Conservation (phyloP, 2,113 vertebrate genomes). For the Tapirus terrestris region DNA sequence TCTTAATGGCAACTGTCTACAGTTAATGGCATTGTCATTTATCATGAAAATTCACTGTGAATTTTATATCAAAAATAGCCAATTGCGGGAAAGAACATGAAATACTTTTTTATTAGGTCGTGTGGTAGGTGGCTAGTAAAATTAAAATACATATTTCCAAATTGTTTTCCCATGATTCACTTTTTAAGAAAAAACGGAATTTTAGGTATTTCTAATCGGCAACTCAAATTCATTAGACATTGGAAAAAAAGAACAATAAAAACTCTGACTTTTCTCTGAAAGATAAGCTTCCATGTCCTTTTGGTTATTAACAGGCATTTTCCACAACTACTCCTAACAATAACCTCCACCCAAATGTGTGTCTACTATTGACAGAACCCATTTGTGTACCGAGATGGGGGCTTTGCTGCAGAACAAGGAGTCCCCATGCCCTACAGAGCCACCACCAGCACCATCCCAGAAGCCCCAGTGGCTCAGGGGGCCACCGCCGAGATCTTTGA, state of each 20-base stretch:
- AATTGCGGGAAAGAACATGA: not conserved
- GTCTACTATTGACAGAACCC: conserved; percentile 89
- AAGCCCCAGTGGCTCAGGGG: conserved; percentile 86
- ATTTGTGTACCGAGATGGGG: conserved; percentile 93
- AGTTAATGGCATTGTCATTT: not conserved
- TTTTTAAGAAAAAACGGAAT: not conserved
- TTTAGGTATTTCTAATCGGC: not conserved
- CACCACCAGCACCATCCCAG: conserved; percentile 86
- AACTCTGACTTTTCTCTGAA: conserved; percentile 14
- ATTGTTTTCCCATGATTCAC: conserved; percentile 10
- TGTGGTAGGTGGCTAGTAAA: not conserved
- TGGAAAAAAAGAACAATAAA: not conserved
- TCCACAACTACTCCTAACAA: not conserved
- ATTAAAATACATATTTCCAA: not conserved
- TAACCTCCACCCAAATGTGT: not conserved
- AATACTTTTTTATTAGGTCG: not conserved
- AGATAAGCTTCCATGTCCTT: not conserved
- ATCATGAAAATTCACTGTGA: conserved; percentile 6
- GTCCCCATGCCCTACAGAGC: conserved; percentile 84
- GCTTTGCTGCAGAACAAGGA: conserved; percentile 85
- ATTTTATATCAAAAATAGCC: not conserved
- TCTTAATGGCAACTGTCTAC: not conserved
- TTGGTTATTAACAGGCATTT: not conserved
- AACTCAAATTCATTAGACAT: not conserved
- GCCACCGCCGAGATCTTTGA: conserved; percentile 89